These are phyloP conservation scores for Temnothorax longispinosus DNA, from an alignment of 1,140 invertebrate genomes.

Conservation along the genomic window DNA sequence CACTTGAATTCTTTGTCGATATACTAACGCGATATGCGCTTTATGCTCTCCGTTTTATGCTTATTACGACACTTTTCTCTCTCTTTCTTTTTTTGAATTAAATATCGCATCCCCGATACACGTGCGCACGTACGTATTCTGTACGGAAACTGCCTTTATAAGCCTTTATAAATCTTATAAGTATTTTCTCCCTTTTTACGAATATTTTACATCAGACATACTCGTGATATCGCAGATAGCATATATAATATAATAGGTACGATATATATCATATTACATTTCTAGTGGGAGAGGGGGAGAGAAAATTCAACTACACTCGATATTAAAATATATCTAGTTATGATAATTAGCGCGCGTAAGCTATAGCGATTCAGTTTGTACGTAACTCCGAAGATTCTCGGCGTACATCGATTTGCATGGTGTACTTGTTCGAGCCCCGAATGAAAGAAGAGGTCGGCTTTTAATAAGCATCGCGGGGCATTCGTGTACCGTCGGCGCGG, in stretches of 20 bases:
- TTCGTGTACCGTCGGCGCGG: constrained; percentile 23
- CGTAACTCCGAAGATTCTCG: constrained; percentile 13
- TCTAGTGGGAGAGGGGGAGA: neutral
- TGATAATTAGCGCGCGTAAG: constrained; percentile 21
- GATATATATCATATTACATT: neutral
- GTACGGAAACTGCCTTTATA: neutral
- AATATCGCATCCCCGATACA: neutral
- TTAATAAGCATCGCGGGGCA: constrained; percentile 63
- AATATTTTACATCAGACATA: neutral
- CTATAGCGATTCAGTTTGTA: constrained; percentile 24
- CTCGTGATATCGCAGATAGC: too few relatives aligned
- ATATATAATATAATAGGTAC: neutral
- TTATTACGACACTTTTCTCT: neutral
- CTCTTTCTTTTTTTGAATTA: neutral
- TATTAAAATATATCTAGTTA: constrained; percentile 34
- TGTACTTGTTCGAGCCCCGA: constrained; percentile 15
- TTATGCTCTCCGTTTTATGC: too few relatives aligned
- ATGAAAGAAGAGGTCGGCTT: constrained; percentile 50
- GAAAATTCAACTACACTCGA: neutral
- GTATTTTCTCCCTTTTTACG: neutral
- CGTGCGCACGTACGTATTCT: too few relatives aligned
- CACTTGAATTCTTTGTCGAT: neutral
- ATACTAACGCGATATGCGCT: neutral
- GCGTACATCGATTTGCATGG: constrained; percentile 20
- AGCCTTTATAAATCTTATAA: neutral